Evolutionary conservation across 2,888 invertebrate genomes (phyloP).

Genomic region (Labia minor): DNA sequence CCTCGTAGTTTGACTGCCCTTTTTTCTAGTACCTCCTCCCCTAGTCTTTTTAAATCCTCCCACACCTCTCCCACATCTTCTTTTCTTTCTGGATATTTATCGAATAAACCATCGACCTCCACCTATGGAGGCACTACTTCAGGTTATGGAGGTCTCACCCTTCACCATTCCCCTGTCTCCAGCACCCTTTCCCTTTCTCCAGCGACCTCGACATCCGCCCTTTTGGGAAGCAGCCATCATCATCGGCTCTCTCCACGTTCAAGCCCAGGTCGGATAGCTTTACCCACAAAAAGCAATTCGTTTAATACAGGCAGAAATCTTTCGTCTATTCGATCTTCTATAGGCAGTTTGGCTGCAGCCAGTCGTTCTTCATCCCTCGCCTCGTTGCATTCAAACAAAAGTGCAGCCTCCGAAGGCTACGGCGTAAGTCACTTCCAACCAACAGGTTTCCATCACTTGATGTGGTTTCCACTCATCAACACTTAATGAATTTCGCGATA

Average conservation of each 20-base stretch:
- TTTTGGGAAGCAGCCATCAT: not conserved
- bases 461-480: not conserved
- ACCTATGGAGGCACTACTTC: slow-evolving; percentile 52
- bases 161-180: slow-evolving; percentile 41
- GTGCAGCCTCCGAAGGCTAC: slow-evolving; percentile 63
- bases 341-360: slow-evolving; percentile 19
- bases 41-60: slow-evolving; percentile 15
- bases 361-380: slow-evolving; percentile 22
- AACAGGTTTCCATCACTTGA: slow-evolving; percentile 3
- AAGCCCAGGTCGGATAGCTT: slow-evolving; percentile 8
- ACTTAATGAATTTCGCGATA: not conserved
- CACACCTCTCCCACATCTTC: not conserved
- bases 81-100: not conserved
- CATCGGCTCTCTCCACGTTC: not conserved
- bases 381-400: slow-evolving; percentile 23
- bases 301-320: slow-evolving; percentile 19
- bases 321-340: not conserved
- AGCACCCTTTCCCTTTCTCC: slow-evolving; percentile 20
- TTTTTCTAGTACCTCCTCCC: slow-evolving; percentile 5
- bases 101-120: slow-evolving; percentile 29
- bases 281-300: slow-evolving; percentile 22
- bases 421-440: slow-evolving; percentile 53
- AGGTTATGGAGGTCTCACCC: slow-evolving; percentile 56
- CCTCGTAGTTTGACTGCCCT: not conserved
- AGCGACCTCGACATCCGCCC: not conserved